Evolutionary conservation across 2,888 invertebrate genomes (phyloP), one percentile per base, ranked within the genome.

Genomic region (Lycaena phlaeas): DNA sequence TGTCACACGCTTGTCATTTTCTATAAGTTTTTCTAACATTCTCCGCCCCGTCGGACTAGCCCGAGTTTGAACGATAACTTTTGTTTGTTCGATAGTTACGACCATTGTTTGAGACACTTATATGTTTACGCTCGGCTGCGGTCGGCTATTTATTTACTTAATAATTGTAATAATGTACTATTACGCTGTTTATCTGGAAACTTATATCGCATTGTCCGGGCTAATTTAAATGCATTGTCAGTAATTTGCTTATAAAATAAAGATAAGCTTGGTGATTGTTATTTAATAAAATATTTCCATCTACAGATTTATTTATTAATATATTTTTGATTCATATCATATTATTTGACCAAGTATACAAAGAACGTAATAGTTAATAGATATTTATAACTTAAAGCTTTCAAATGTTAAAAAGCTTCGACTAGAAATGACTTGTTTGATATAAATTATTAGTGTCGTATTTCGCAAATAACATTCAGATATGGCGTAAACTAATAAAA

Each of bases 11-110:
- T 78, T 82, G 82, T 84, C 84, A 82, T 84, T 82, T 82, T 82
- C 82, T 82, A 79, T 82, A 79, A 82, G 79, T 81, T 84, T 84
- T 84, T 84, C 84, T 82, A 81, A 79, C 78, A 77, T 79, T 72
- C 68, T 61, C 73, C 71, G 74, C 55, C 56, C 71, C 68, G 68
- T 70, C 73, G 66, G n/a, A 76, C 74, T 77, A n/a, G n/a, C 66
- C 67, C 60, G 68, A 59, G 61, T 63, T 61, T 59, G 62, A 67
- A 57, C 70, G 73, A 71, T 78, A 73, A 73, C 65, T 71, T 69
- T 68, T 79, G 71, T 81, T 79, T 79, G 76, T 61, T 70, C 76
- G 76, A 73, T 65, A 76, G 73, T 79, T 74, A 74, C 60, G 68
- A 71, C 66, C 64, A 73, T 81, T 79, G 78, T 79, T 74, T 69